Evolutionary conservation across 2,888 invertebrate genomes (phyloP), one percentile per base, ranked within the genome.

Genomic region (Eutolmus rufibarbis): DNA sequence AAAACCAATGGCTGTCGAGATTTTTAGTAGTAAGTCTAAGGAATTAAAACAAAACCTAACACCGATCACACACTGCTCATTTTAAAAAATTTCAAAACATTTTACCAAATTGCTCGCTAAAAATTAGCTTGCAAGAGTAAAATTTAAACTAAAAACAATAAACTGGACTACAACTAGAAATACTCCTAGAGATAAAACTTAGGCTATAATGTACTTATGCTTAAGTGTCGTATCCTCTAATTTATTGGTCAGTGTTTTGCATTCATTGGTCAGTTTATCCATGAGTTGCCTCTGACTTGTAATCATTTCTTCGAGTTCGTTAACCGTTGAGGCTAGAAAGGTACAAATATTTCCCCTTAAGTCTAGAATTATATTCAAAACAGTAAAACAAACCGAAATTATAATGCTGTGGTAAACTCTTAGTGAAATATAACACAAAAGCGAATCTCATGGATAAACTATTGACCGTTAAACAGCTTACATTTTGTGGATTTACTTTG

Each of bases 271-370:
- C 94, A 97, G 95, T 95, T 96, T 97, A 94, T 97, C 97, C 96
- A 97, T 96, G 95, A 97, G 96, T 95, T 96, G 96, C 95, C 96
- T 97, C 95, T 97, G 97, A 94, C 96, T 96, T 94, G 96, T 96
- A 94, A 97, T 95, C 96, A 97, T 96, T 93, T 95, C 95, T 95
- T 97, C 97, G 94, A 97, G 95, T 94, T 96, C 97, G 94, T 95
- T 95, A 94, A 97, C 97, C 92, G 96, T 97, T 94, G 96, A 96
- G 95, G 95, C 97, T 97, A 96, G 94, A 95, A 95, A 93, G 28
- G 66, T 66, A 66, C 23, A 66, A 66, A 66, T 28, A 66, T 7
- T 66, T 66, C 66, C 66, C 66, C 31, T 82, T 57, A 31, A 82
- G 37, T 57, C 76, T 87, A 66, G 1, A 19, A 23, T 9, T 86